Evolutionary conservation across 2,888 invertebrate species (phyloP).

Genomic region (Macropis europaea): DNA sequence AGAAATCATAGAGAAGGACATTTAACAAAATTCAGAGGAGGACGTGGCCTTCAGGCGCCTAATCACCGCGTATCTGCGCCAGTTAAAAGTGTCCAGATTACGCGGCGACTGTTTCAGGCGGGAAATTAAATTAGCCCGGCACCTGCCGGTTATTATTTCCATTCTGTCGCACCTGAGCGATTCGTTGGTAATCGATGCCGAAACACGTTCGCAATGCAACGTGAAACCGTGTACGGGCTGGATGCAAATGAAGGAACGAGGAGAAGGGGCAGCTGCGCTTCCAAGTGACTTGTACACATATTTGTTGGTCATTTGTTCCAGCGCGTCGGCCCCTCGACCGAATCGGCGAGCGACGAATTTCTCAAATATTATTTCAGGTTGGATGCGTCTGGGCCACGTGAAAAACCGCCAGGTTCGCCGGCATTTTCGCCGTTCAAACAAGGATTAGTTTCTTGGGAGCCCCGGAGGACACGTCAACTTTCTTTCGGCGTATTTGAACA

Average conservation of each 20-base stretch:
- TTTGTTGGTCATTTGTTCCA: slow-evolving; percentile 69
- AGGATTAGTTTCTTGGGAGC: slow-evolving; percentile 46
- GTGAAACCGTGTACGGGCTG: slow-evolving; percentile 31
- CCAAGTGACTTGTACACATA: slow-evolving; percentile 59
- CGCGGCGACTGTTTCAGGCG: slow-evolving; percentile 11
- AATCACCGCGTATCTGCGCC: too few species aligned
- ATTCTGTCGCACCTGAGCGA: slow-evolving; percentile 53
- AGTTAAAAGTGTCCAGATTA: background rate
- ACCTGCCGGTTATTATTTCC: slow-evolving; percentile 51
- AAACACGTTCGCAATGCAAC: slow-evolving; percentile 34
- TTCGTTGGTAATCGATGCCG: slow-evolving; percentile 52
- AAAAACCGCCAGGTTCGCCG: slow-evolving; percentile 24
- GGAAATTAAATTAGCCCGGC: slow-evolving; percentile 40
- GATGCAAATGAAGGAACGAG: slow-evolving; percentile 44
- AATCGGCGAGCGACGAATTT: slow-evolving; percentile 43
- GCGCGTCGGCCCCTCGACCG: slow-evolving; percentile 8
- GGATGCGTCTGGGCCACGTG: slow-evolving; percentile 13
- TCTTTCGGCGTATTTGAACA: slow-evolving; percentile 46
- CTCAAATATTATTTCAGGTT: slow-evolving; percentile 71
- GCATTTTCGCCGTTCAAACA: slow-evolving; percentile 15
- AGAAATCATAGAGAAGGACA: too few species aligned
- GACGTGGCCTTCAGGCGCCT: too few species aligned
- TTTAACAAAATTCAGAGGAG: too few species aligned
- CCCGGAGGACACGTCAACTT: slow-evolving; percentile 30
- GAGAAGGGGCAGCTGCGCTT: slow-evolving; percentile 46